Evolutionary conservation across 2,113 vertebrate species (phyloP), one percentile per base, ranked within the genome.

Genomic region (Bothrops jararaca): DNA sequence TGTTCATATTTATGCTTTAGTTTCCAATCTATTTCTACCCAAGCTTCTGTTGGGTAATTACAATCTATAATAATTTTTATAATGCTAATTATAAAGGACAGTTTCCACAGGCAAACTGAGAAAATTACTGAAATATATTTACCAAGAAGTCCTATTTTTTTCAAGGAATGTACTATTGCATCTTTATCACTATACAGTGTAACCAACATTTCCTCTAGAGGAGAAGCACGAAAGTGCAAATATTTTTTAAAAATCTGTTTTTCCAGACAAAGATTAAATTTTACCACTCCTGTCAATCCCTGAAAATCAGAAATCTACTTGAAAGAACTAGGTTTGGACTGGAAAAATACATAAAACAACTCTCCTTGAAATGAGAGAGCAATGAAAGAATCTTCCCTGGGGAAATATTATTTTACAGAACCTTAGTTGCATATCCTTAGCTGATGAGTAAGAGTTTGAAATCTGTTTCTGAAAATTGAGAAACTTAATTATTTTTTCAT

Each of bases 281-380:
- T 69, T 58, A 85, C 39, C 18, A 6, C 34, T 57, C 39, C 23
- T 89, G 53, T 50, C 92, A 92, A 15, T 20, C 29, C 42, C 29
- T 42, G 34, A 88, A 88, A 53, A 13, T 53, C 26, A 18, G 80
- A 9, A 29, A 42, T 48, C 15, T 60, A 50, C 80, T 34, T 92
- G 29, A 64, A 23, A 87, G 5, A 60, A 45, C 18, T 69, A 18
- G 50, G 69, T 50, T 60, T 50, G 42, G 29, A 20, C 22, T 22
- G 18, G 15, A 48, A 89, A 34, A 50, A 85, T n/a, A 34, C 18
- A 89, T 26, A 74, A 58, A 20, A 80, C 42, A 86, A 74, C 57
- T 85, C 39, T 85, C 64, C 54, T 86, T 90, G 92, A 92, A 92
- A 92, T 80, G 53, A 89, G 54, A 86, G 88, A 92, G 74, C 92